Percentiles rank a stretch among this genome's conserved stretches.
Conservation (phyloP, 2,888 invertebrate species). For the Ceraclea dissimilis region DNA sequence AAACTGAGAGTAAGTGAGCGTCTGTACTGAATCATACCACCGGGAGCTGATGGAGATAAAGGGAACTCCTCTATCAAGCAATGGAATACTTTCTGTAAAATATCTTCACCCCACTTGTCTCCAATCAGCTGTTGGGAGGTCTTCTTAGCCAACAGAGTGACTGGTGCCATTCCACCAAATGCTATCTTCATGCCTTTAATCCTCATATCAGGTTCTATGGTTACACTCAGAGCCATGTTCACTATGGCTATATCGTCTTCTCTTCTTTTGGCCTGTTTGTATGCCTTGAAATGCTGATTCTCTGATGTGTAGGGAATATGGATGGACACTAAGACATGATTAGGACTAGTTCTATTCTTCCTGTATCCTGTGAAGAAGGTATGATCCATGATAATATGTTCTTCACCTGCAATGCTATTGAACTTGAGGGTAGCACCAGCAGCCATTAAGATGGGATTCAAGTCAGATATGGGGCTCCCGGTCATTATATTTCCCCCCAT, state of each 20-base stretch:
- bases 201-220: conserved; percentile 31
- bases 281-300: conserved; percentile 71
- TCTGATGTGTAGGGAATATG: conserved; percentile 64
- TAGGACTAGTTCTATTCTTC: conserved; percentile 59
- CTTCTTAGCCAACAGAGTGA: conserved; percentile 64
- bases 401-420: conserved; percentile 47
- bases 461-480: conserved; percentile 92
- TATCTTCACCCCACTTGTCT: conserved; percentile 55
- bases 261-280: conserved; percentile 84
- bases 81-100: conserved; percentile 54
- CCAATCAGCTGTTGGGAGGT: conserved; percentile 54
- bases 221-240: conserved; percentile 73
- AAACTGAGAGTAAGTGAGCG: conserved; percentile 68
- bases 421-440: conserved; percentile 57
- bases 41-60: conserved; percentile 69
- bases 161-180: conserved; percentile 93
- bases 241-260: conserved; percentile 97
- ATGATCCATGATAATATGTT: conserved; percentile 62
- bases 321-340: conserved; percentile 77
- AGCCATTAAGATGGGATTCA: conserved; percentile 88
- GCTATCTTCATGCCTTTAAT: conserved; percentile 61
- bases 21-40: conserved; percentile 76
- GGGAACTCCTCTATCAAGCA: conserved; percentile 67
- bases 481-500: conserved; percentile 92
- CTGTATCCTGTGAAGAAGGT: conserved; percentile 84